phyloP scores from a whole-genome alignment of 2,113 vertebrate species.

The Copsychus sechellarum region DNA sequence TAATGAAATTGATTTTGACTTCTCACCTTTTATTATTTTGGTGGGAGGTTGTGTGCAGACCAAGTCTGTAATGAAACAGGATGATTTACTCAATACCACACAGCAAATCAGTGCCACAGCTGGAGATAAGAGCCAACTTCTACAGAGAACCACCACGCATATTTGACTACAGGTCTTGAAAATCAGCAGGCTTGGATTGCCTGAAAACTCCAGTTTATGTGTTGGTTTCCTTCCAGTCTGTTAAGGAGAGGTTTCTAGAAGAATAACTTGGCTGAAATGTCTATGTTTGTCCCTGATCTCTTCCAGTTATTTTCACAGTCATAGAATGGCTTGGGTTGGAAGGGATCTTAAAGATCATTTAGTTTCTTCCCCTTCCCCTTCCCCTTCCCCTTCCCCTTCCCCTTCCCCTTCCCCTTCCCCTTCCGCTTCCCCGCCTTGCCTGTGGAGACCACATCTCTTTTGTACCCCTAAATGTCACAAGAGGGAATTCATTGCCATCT shows the following conservation, averaged over 20 bases:
- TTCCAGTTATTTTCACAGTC: background rate
- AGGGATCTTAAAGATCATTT: background rate
- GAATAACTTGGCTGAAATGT: background rate
- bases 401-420: no score
- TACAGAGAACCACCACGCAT: background rate
- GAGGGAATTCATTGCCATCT: background rate
- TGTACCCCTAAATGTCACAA: background rate
- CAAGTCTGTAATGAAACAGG: constrained; percentile 11
- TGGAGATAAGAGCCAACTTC: constrained; percentile 5
- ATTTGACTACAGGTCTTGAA: background rate
- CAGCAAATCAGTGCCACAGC: constrained; percentile 22
- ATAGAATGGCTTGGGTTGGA: background rate
- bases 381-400: no score
- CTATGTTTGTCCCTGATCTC: background rate
- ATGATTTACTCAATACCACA: constrained; percentile 50
- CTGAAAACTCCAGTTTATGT: background rate
- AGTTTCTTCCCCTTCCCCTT: background rate
- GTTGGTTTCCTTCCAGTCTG: background rate
- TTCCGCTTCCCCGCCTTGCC: background rate
- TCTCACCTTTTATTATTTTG: constrained; percentile 62
- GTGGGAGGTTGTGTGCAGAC: background rate
- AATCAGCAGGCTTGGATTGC: background rate
- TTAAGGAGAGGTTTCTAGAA: background rate
- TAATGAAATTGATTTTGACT: constrained; percentile 64
- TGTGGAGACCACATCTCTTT: background rate